phyloP scores from a whole-genome alignment of 2,113 vertebrate genomes.

The Sarotherodon lohbergeri region DNA sequence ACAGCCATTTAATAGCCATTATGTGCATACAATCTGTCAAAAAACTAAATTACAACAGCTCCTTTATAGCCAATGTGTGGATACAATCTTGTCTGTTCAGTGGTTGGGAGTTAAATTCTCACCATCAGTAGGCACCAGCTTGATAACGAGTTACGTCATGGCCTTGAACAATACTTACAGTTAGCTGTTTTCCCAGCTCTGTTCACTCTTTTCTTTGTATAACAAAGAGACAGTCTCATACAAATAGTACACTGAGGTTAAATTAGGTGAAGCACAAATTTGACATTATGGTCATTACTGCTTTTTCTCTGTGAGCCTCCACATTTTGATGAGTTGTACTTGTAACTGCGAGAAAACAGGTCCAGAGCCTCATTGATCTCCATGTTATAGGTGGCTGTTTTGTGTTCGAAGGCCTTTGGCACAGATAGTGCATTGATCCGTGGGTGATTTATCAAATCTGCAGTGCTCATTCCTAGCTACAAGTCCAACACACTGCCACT shows the following conservation, averaged over 20 bases:
- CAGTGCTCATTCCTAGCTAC: conserved; percentile 55
- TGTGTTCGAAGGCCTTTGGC: conserved; percentile 78
- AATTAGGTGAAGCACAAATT: background rate
- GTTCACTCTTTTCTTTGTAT: background rate
- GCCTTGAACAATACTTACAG: background rate
- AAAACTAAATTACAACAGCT: background rate
- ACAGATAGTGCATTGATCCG: conserved; percentile 66
- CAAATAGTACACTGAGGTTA: background rate
- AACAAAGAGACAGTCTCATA: background rate
- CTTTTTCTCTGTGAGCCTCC: conserved; percentile 15
- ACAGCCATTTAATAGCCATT: background rate
- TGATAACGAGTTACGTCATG: background rate
- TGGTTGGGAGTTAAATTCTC: background rate
- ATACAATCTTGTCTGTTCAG: background rate
- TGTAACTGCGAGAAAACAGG: conserved; percentile 62
- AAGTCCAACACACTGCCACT: conserved; percentile 38
- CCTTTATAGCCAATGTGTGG: background rate
- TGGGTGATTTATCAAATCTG: conserved; percentile 76
- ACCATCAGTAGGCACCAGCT: background rate
- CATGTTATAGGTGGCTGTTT: conserved; percentile 69
- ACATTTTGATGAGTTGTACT: background rate
- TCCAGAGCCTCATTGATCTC: conserved; percentile 80
- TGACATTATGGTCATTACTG: background rate
- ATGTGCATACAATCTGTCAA: background rate
- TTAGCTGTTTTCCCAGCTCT: background rate